Conservation (phyloP, 2,113 vertebrate species). For the Piprites chloris region DNA sequence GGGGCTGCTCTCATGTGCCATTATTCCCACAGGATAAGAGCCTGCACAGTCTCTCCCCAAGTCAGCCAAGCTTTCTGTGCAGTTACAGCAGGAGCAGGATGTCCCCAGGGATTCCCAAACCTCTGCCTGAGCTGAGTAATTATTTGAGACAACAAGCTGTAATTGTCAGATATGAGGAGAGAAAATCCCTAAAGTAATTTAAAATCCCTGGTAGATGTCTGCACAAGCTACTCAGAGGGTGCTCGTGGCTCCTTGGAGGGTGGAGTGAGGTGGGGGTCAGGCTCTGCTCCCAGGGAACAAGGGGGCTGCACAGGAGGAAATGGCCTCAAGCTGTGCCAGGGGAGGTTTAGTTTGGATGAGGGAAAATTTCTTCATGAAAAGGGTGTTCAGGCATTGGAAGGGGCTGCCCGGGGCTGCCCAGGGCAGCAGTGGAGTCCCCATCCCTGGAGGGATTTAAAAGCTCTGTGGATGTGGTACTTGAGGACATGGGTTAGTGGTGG, state of each 20-base stretch:
- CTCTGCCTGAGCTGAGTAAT: not conserved
- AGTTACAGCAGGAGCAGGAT: not conserved
- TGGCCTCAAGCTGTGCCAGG: not conserved
- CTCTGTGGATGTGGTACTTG: not conserved
- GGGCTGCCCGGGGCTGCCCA: not conserved
- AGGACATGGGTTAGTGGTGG: not conserved
- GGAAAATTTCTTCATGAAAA: not conserved
- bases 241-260: rapidly evolving
- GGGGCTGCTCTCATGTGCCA: not conserved
- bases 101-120: not conserved
- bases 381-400: not conserved
- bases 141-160: not conserved
- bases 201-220: not conserved
- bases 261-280: rapidly evolving
- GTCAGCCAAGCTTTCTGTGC: not conserved
- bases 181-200: not conserved
- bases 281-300: not conserved
- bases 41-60: not conserved
- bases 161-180: not conserved
- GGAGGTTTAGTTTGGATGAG: not conserved
- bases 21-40: not conserved
- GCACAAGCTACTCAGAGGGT: not conserved
- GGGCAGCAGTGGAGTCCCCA: not conserved
- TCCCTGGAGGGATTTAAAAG: not conserved
- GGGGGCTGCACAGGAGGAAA: not conserved